Base-by-base conservation (phyloP, 2,113 vertebrate genomes). In the Sinosuthora webbiana region DNA sequence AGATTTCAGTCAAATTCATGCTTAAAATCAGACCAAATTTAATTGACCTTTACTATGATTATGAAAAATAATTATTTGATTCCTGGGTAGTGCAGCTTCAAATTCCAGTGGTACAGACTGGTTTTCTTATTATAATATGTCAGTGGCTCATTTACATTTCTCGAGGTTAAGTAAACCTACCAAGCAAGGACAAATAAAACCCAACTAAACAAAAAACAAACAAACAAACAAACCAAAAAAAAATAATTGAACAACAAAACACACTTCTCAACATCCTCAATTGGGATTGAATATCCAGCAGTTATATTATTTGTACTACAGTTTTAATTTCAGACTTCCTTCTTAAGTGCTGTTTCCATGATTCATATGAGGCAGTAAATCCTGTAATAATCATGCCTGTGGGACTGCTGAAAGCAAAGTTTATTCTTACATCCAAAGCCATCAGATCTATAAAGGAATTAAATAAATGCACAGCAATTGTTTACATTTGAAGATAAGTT, bases 401-500 rank as follows among this genome's bases (percentile, higher is more conserved):
- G 87, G 91, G 81, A 76, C 28, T 53, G 47, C 65, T 87, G 53
- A 93, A 95, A 91, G 80, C 57, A 52, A 90, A 92, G 73, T 74
- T 94, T 87, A 49, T 89, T 92, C 60, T 78, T 89, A 10, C 3
- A 71, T 75, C 68, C 25, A 37, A 77, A 81, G 59, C 53, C 37
- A 78, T 45, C 25, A 49, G 22, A 83, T 62, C 63, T 90, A 12
- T 45, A 78, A 78, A 90, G 35, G 55, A 87, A 89, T 35, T 1
- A 83, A 91, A 83, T 59, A 82, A 87, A 90, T 79, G n/a, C 19
- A 24, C 25, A 65, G 4, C 31, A 79, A 11, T 41, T 76, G 28
- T n/a, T 94, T 93, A 57, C 31, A 49, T 94, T 53, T 89, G n/a
- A 78, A 89, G 28, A 75, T 45, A 67, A 3, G 3, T 47, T 52